Percentiles rank a stretch among this genome's conserved stretches.
Evolutionary conservation across 1,140 invertebrate species (phyloP).

Genomic region (Panagrolaimus sp.): DNA sequence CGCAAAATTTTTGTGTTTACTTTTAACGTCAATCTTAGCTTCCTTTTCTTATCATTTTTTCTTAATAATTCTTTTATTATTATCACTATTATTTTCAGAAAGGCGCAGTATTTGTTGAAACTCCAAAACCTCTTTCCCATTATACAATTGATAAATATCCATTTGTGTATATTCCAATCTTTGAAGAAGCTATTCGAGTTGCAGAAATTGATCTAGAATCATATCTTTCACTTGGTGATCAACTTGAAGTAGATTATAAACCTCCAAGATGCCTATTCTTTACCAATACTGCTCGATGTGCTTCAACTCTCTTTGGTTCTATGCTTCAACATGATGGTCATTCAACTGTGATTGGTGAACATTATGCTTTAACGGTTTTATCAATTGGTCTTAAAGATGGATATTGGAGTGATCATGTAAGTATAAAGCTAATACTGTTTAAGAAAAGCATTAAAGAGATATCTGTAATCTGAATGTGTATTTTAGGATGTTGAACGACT

Average conservation of each 20-base stretch:
- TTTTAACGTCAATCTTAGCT: too few species aligned
- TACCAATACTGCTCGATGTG: neutral
- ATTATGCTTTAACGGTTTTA: conserved; percentile 5
- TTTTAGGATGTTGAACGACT: conserved; percentile 4
- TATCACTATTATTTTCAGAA: neutral
- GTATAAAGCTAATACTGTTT: neutral
- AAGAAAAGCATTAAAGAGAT: neutral
- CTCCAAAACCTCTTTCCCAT: neutral
- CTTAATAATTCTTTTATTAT: too few species aligned
- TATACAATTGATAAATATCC: conserved; percentile 5
- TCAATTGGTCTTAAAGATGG: conserved; percentile 1
- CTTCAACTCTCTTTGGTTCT: neutral
- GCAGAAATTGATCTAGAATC: conserved; percentile 8
- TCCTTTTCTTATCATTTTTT: too few species aligned
- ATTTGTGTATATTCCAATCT: conserved; percentile 2
- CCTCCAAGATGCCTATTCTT: neutral
- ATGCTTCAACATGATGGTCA: conserved; percentile 9
- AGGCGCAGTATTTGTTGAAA: conserved; percentile 7
- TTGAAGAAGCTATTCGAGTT: conserved; percentile 3
- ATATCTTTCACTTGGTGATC: neutral
- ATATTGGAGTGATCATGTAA: conserved; percentile 10
- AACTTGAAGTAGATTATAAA: neutral
- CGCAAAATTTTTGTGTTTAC: neutral
- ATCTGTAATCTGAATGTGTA: neutral
- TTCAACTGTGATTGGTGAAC: neutral